Percentiles rank a stretch among this genome's conserved stretches.
These are phyloP conservation scores for Strongylocentrotus purpuratus DNA, from an alignment of 35 echinoderm and acorn worm species.

Conservation along the genomic window DNA sequence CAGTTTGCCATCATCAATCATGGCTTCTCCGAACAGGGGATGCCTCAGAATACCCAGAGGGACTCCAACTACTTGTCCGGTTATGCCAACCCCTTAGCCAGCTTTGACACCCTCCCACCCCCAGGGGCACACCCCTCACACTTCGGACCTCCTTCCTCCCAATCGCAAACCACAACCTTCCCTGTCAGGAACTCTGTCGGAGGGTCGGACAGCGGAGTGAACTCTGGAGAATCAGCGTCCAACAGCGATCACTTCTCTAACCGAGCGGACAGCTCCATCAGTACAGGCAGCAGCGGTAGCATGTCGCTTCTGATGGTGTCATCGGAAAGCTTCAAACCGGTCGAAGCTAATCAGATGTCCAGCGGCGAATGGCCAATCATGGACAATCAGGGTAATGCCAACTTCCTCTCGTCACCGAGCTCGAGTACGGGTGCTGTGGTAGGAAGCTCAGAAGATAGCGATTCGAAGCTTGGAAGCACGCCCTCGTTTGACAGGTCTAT, in stretches of 20 bases:
- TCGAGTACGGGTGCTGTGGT: slow-evolving; percentile 31
- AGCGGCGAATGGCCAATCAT: slow-evolving; percentile 50
- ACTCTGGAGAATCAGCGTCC: slow-evolving; percentile 46
- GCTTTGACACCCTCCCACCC: slow-evolving; percentile 21
- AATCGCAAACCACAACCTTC: slow-evolving; percentile 6
- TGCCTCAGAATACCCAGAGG: neutral
- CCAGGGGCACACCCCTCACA: neutral
- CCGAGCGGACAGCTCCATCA: slow-evolving; percentile 52
- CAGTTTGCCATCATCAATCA: slow-evolving; percentile 65
- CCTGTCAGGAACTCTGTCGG: slow-evolving; percentile 19
- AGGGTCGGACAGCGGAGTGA: slow-evolving; percentile 63
- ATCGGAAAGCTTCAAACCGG: slow-evolving; percentile 47
- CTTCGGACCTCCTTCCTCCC: slow-evolving; percentile 1
- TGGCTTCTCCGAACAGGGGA: slow-evolving; percentile 52
- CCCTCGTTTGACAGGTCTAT: slow-evolving; percentile 50
- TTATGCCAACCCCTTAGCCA: slow-evolving; percentile 49
- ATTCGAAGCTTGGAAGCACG: slow-evolving; percentile 45
- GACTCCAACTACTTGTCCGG: slow-evolving; percentile 18
- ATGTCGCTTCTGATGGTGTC: slow-evolving; percentile 49
- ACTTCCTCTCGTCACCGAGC: slow-evolving; percentile 54
- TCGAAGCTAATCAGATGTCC: slow-evolving; percentile 47
- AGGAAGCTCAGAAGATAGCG: slow-evolving; percentile 47
- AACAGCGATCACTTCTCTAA: slow-evolving; percentile 62
- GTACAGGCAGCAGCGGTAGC: slow-evolving; percentile 57
- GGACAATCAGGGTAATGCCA: slow-evolving; percentile 25